Base-by-base conservation (phyloP, 1,140 invertebrate species). In the Daktulosphaira vitifoliae region DNA sequence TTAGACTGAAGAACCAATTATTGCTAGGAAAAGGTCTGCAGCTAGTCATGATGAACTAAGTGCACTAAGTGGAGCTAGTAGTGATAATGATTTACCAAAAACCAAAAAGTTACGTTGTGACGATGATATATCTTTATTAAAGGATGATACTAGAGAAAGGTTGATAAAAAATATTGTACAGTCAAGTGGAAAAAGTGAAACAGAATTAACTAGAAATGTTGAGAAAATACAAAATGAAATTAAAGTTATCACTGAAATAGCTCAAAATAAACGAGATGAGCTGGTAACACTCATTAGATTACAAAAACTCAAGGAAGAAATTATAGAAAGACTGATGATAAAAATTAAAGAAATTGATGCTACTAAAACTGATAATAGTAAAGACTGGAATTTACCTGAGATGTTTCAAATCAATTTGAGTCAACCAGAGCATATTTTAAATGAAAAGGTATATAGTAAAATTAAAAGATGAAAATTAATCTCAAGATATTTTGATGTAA, bases 351-450 rank as follows among this genome's bases (percentile, higher is more conserved):
- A 62, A 26, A 1, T 48, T 22, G 56, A 62, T 33, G 56, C 56
- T 48, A 11, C 20, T 15, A 62, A 62, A 33, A 62, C 25, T 29
- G 56, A 62, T 15, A 62, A 62, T 11, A 62, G 56, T 23, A 62
- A 62, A 62, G 56, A 62, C 20, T 62, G 56, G 56, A 62, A 62
- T 62, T 62, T 62, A 1, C 56, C 56, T 20, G 56, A 62, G 46
- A 62, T 62, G 56, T 62, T 62, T 20, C 56, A 62, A 62, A 62
- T 62, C 15, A 62, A 62, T 33, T 62, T 62, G 44, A 62, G 56
- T 22, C 56, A 62, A 46, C 56, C 56, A 0, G 56, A 62, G 29
- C 56, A 48, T 33, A 46, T 62, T 26, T 15, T 62, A 8, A 62
- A 25, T 33, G 56, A 62, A 48, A 62, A 62, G 56, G 56, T 62